Percentiles rank a stretch among this genome's conserved stretches.
Conservation (phyloP, 2,113 vertebrate genomes). For the Paradisaea rubra region DNA sequence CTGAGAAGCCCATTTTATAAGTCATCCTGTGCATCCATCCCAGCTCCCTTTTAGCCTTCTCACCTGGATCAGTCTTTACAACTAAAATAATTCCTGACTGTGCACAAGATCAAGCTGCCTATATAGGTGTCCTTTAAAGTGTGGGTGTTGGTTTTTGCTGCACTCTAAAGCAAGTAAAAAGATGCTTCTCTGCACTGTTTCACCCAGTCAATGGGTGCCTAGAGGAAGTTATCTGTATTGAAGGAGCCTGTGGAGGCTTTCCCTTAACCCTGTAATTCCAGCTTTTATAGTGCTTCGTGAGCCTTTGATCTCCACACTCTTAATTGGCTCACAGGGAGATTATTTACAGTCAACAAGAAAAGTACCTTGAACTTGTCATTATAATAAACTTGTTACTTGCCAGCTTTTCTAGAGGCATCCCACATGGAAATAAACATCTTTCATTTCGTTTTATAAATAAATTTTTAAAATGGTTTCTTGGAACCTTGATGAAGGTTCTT, state of each 20-base stretch:
- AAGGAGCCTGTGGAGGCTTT: neutral
- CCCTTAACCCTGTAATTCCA: neutral
- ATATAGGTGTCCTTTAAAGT: neutral
- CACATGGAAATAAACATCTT: slow-evolving; percentile 39
- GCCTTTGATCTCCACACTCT: neutral
- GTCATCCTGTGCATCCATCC: neutral
- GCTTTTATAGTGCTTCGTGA: neutral
- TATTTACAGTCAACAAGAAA: slow-evolving; percentile 22
- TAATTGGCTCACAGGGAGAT: neutral
- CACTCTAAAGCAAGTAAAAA: neutral
- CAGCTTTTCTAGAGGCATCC: slow-evolving; percentile 36
- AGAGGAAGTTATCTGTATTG: neutral
- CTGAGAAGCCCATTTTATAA: neutral
- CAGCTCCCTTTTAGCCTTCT: neutral
- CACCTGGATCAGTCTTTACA: neutral
- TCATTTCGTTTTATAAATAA: slow-evolving; percentile 49
- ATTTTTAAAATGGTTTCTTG: slow-evolving; percentile 53
- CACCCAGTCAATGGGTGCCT: neutral
- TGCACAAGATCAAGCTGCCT: neutral
- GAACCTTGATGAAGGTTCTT: slow-evolving; percentile 62
- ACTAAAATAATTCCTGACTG: neutral
- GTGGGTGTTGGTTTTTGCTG: neutral
- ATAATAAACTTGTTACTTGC: slow-evolving; percentile 20
- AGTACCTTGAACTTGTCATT: slow-evolving; percentile 40
- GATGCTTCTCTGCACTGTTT: neutral